Percentiles rank a stretch among this genome's conserved stretches.
phyloP scores from a whole-genome alignment of 2,888 invertebrate species.

The Lepidochrysops patricia region DNA sequence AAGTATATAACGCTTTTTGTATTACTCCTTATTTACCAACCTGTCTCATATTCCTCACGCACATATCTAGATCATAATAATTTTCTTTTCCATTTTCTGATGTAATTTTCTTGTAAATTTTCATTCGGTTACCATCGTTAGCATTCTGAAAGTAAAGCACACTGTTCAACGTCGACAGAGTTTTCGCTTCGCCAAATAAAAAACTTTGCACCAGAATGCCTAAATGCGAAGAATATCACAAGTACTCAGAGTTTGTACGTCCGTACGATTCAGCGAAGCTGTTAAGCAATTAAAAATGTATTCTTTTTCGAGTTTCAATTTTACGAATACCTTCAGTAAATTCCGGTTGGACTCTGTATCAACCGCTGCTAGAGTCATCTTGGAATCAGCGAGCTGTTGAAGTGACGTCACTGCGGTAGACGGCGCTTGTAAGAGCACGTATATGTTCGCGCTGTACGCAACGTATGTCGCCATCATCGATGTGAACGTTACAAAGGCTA shows the following conservation, averaged over 20 bases:
- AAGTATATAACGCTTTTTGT: neutral
- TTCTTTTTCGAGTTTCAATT: neutral
- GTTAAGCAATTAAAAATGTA: too few species aligned
- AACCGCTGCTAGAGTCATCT: conserved; percentile 73
- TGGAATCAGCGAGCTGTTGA: conserved; percentile 71
- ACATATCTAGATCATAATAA: conserved; percentile 50
- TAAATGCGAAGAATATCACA: too few species aligned
- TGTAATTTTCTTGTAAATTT: conserved; percentile 43
- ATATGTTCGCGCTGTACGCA: conserved; percentile 79
- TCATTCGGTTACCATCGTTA: conserved; percentile 41
- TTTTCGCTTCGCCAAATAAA: too few species aligned
- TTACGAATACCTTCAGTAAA: conserved; percentile 73
- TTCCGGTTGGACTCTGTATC: conserved; percentile 76
- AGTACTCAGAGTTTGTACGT: too few species aligned
- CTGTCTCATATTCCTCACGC: conserved; percentile 52
- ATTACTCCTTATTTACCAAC: conserved; percentile 26
- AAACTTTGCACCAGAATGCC: too few species aligned
- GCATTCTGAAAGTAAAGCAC: conserved; percentile 47
- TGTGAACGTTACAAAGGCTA: conserved; percentile 42
- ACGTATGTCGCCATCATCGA: conserved; percentile 76
- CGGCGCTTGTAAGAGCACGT: conserved; percentile 78
- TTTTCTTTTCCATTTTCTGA: conserved; percentile 42
- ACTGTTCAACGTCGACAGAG: too few species aligned
- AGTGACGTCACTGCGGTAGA: conserved; percentile 72
- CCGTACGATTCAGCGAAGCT: too few species aligned